phyloP scores from a whole-genome alignment of 1,140 invertebrate species.

The Meteorus sp. region DNA sequence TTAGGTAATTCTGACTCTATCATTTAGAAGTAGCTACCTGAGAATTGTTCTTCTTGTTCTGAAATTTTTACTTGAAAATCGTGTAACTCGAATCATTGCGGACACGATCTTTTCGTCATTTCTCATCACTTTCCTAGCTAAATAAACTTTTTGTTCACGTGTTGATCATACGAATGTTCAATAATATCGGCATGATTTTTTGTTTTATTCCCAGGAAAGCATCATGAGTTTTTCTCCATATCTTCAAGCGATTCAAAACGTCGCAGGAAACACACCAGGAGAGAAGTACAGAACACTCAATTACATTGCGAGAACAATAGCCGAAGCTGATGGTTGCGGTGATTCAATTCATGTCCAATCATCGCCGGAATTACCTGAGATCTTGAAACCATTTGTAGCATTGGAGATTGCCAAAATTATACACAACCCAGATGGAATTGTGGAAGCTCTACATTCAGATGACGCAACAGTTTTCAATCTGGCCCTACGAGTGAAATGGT shows the following conservation, averaged over 20 bases:
- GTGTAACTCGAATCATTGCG: too few species aligned
- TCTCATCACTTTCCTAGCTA: too few species aligned
- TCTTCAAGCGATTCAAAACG: conserved; percentile 11
- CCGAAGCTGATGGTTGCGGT: not conserved
- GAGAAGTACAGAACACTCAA: conserved; percentile 15
- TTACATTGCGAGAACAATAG: not conserved
- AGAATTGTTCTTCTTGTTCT: too few species aligned
- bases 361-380: conserved; percentile 22
- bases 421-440: conserved; percentile 26
- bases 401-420: conserved; percentile 36
- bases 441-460: conserved; percentile 37
- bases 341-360: not conserved
- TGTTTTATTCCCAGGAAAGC: too few species aligned
- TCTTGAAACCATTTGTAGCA: conserved; percentile 30
- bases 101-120: too few species aligned
- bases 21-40: too few species aligned
- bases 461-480: conserved; percentile 32
- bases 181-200: too few species aligned
- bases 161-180: too few species aligned
- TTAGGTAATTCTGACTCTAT: too few species aligned
- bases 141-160: too few species aligned
- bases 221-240: conserved; percentile 4
- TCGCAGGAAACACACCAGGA: conserved; percentile 1
- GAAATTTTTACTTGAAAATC: too few species aligned
- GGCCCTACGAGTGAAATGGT: conserved; percentile 36